phyloP scores from a whole-genome alignment of 37 sponge, comb jelly and placozoan genomes.

The Beroe forskalii region DNA sequence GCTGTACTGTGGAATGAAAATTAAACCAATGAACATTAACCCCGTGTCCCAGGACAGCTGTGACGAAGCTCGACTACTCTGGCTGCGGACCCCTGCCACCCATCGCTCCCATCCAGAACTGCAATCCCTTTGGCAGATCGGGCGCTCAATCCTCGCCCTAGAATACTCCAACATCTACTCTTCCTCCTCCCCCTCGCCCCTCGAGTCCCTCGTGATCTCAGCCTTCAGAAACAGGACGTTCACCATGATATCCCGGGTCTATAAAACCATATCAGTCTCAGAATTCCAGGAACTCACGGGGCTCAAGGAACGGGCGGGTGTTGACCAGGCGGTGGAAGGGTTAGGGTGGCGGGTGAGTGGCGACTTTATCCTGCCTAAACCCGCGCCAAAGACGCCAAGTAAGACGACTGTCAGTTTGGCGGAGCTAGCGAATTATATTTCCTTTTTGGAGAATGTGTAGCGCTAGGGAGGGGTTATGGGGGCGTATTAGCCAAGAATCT shows the following conservation, averaged over 20 bases:
- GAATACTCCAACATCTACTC: conserved; percentile 11
- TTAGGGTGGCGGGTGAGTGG: background rate
- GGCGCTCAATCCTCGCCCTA: background rate
- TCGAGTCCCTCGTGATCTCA: background rate
- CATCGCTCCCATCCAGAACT: background rate
- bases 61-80: conserved; percentile 49
- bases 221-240: background rate
- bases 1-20: too few relatives aligned
- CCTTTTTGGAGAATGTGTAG: conserved; percentile 44
- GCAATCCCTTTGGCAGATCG: background rate
- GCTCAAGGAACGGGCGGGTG: background rate
- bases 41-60: conserved; percentile 14
- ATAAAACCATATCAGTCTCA: background rate
- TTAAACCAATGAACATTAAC: too few relatives aligned
- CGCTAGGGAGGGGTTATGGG: background rate
- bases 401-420: background rate
- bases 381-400: background rate
- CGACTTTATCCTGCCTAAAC: background rate
- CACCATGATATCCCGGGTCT: background rate
- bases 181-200: background rate
- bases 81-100: background rate
- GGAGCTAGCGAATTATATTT: conserved; percentile 24
- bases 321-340: background rate
- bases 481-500: too few relatives aligned
- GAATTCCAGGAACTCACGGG: background rate